A percentile compares a stretch with the other conserved stretches of the same genome.
Evolutionary conservation across 2,797 vertebrate species (phyloP).

Genomic region (Dipus sagitta): DNA sequence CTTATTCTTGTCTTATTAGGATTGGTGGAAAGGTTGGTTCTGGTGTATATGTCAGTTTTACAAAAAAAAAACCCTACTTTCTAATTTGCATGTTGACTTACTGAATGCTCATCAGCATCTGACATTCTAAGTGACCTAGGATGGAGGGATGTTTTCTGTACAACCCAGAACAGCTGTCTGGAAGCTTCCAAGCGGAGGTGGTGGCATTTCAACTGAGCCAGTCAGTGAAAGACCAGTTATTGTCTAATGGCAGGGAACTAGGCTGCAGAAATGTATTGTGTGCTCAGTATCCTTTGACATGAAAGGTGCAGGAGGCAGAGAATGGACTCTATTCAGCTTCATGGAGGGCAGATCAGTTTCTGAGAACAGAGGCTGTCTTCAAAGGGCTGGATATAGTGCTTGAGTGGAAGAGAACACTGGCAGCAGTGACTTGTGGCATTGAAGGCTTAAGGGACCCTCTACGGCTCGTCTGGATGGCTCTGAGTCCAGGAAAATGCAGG

Average conservation of each 20-base stretch:
- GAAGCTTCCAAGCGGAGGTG: constrained; percentile 62
- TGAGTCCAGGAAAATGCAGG: constrained; percentile 19
- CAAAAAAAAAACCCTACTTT: constrained; percentile 11
- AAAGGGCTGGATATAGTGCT: not conserved
- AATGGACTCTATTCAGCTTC: constrained; percentile 72
- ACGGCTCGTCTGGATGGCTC: constrained; percentile 21
- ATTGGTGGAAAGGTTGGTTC: not conserved
- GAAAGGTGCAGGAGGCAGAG: constrained; percentile 68
- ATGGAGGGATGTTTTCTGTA: constrained; percentile 15
- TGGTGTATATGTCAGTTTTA: not conserved
- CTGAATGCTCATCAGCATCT: not conserved
- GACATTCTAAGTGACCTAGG: constrained; percentile 25
- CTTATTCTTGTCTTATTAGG: not conserved
- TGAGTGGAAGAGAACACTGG: constrained; percentile 18
- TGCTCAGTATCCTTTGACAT: constrained; percentile 63
- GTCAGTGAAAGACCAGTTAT: constrained; percentile 71
- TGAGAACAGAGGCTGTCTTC: constrained; percentile 77
- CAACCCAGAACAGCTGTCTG: constrained; percentile 48
- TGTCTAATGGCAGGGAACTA: constrained; percentile 31
- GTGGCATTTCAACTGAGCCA: constrained; percentile 44
- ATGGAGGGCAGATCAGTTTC: not conserved
- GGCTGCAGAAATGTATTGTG: constrained; percentile 46
- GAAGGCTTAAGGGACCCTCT: constrained; percentile 34
- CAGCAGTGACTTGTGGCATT: not conserved
- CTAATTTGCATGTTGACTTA: not conserved